These are phyloP conservation scores for Stegastes partitus DNA, from an alignment of 2,113 vertebrate genomes.

Conservation along the genomic window DNA sequence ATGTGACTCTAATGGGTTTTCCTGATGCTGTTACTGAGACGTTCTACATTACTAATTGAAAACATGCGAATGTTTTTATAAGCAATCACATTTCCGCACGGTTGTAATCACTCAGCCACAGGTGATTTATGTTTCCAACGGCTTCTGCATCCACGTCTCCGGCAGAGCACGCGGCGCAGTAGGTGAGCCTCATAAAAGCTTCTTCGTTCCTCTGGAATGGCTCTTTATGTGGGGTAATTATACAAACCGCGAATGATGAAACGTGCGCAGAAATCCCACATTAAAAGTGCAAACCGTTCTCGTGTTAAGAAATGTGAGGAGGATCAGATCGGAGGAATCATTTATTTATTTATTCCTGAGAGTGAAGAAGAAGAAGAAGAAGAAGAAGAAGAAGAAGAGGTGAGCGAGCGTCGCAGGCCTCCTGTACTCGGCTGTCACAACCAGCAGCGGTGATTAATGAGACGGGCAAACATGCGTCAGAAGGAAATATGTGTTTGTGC, in stretches of 20 bases:
- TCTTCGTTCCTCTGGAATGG: neutral
- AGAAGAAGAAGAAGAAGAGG: slow-evolving; percentile 50
- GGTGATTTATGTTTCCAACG: too few relatives aligned
- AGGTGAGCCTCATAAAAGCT: slow-evolving; percentile 3
- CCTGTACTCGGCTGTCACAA: slow-evolving; percentile 65
- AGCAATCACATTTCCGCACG: too few relatives aligned
- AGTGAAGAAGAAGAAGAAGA: slow-evolving; percentile 34
- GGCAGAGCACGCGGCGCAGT: neutral
- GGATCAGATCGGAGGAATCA: slow-evolving; percentile 44
- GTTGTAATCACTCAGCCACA: too few relatives aligned
- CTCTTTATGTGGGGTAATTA: slow-evolving; percentile 9
- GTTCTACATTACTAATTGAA: too few relatives aligned
- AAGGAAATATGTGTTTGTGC: slow-evolving; percentile 26
- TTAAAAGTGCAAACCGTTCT: neutral
- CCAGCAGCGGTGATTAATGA: slow-evolving; percentile 71
- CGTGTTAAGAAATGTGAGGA: neutral
- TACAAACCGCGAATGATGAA: neutral
- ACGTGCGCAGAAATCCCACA: neutral
- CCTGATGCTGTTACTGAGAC: too few relatives aligned
- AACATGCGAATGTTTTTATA: too few relatives aligned
- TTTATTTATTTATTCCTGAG: slow-evolving; percentile 47
- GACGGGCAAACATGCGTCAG: slow-evolving; percentile 23
- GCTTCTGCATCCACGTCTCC: neutral
- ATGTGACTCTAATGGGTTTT: too few relatives aligned
- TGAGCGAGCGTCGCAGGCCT: slow-evolving; percentile 60